Percentiles rank a stretch among this genome's conserved stretches.
Conservation (phyloP, 2,888 invertebrate species). For the Coelopa pilipes region DNA sequence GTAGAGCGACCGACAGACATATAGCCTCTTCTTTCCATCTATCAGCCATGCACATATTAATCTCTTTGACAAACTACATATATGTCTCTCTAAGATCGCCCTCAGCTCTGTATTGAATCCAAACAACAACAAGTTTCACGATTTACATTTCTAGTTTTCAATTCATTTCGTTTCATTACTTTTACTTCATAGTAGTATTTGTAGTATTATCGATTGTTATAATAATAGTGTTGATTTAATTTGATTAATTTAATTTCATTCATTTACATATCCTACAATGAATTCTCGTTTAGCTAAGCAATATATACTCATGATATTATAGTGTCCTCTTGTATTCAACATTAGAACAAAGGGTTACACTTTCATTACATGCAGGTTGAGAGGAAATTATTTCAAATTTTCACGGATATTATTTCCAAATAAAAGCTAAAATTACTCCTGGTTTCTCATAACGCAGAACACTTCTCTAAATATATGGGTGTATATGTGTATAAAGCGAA, state of each 20-base stretch:
- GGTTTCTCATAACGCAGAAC: no score
- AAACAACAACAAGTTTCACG: neutral
- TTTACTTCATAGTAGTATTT: conserved; percentile 10
- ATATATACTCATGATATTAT: conserved; percentile 2
- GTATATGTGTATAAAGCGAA: conserved; percentile 2
- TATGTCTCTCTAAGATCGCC: no score
- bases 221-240: conserved; percentile 3
- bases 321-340: neutral
- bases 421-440: no score
- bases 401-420: no score
- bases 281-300: conserved; percentile 30
- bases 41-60: no score
- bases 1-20: no score
- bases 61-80: no score
- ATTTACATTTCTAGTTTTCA: conserved; percentile 3
- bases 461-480: no score
- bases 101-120: neutral
- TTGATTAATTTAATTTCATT: neutral
- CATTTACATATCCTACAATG: conserved; percentile 30
- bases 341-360: neutral
- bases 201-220: neutral
- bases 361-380: neutral
- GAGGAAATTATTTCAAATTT: no score
- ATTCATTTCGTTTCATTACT: conserved; percentile 19
- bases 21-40: no score